Percentiles rank a stretch among this genome's conserved stretches.
Evolutionary conservation across 2,888 invertebrate species (phyloP).

Genomic region (Pharmacophagus antenor): DNA sequence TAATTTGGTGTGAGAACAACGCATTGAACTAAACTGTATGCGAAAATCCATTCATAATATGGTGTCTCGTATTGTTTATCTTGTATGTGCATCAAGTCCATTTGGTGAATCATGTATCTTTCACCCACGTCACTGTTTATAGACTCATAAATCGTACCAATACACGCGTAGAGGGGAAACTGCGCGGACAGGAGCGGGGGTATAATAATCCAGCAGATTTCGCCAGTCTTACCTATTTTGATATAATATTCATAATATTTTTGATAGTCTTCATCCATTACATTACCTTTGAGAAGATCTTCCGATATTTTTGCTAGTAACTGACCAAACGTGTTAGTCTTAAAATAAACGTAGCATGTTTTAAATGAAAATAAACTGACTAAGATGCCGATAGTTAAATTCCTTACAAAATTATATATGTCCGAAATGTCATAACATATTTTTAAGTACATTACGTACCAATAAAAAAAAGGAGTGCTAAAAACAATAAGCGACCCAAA

Average conservation of each 20-base stretch:
- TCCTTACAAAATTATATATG: constrained; percentile 53
- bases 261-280: constrained; percentile 51
- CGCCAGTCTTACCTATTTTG: constrained; percentile 47
- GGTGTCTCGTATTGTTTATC: constrained; percentile 58
- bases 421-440: constrained; percentile 47
- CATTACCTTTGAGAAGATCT: constrained; percentile 53
- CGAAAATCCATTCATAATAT: constrained; percentile 57
- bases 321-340: constrained; percentile 46
- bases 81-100: constrained; percentile 54
- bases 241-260: constrained; percentile 50
- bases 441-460: constrained; percentile 50
- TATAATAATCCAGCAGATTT: constrained; percentile 53
- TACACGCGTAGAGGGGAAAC: constrained; percentile 55
- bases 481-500: constrained; percentile 40
- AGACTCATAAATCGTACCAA: constrained; percentile 49
- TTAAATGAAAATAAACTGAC: constrained; percentile 57
- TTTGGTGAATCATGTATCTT: constrained; percentile 59
- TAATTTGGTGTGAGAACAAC: constrained; percentile 51
- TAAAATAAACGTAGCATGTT: constrained; percentile 50
- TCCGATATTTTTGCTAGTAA: constrained; percentile 50
- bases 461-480: constrained; percentile 49
- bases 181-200: constrained; percentile 49
- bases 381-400: constrained; percentile 52
- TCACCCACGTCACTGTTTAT: constrained; percentile 48
- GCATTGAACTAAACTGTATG: constrained; percentile 50